Evolutionary conservation across 64 coral and sea anemone species (phyloP).

Genomic region (Exaiptasia diaphana): DNA sequence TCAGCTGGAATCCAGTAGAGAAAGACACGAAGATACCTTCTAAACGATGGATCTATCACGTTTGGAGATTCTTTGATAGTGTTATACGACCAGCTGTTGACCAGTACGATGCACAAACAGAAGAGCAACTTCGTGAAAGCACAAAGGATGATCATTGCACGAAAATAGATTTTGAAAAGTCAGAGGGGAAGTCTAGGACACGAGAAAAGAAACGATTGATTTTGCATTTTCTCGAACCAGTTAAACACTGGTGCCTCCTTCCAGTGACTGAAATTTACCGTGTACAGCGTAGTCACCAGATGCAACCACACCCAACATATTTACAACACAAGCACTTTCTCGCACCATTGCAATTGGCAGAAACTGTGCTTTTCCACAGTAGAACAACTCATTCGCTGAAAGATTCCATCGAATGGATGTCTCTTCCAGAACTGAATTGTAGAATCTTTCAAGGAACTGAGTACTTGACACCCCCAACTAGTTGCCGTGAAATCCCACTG

Average conservation of each 20-base stretch:
- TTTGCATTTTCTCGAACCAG: neutral
- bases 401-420: neutral
- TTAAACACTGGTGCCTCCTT: conserved; percentile 22
- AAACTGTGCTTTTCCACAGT: neutral
- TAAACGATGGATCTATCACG: conserved; percentile 4
- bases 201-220: neutral
- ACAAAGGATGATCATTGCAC: neutral
- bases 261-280: conserved; percentile 23
- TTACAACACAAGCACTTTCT: neutral
- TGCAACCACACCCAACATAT: no score
- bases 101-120: neutral
- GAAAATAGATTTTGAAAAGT: neutral
- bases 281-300: no score
- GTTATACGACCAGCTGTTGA: neutral
- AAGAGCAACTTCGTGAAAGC: neutral
- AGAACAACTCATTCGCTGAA: neutral
- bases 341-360: neutral
- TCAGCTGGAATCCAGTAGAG: conserved; percentile 1
- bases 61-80: conserved; percentile 22
- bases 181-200: neutral
- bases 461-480: neutral
- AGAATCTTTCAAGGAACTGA: neutral
- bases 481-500: neutral
- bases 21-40: neutral
- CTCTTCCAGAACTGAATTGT: neutral